Evolutionary conservation across 1,140 invertebrate species (phyloP).

Genomic region (Geopemphigus sp.): DNA sequence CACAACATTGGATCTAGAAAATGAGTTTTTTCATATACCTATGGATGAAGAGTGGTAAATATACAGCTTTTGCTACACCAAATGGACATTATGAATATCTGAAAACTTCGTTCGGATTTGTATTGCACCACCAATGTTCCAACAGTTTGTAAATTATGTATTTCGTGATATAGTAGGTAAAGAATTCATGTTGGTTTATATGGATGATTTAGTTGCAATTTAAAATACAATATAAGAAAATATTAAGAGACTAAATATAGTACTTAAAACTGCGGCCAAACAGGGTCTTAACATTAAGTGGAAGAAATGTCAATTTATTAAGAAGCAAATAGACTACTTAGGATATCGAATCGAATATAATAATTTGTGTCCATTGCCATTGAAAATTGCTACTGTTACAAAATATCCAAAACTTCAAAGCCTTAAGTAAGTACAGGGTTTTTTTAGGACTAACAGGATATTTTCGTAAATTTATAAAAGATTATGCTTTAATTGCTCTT

Average conservation of each 20-base stretch:
- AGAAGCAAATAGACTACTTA: too few relatives aligned
- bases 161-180: too few relatives aligned
- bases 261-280: slow-evolving; percentile 16
- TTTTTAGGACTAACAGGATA: slow-evolving; percentile 54
- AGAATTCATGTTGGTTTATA: not conserved
- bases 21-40: too few relatives aligned
- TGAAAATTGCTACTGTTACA: slow-evolving; percentile 51
- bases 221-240: slow-evolving; percentile 10
- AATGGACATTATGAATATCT: slow-evolving; percentile 56
- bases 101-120: slow-evolving; percentile 57
- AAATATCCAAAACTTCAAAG: slow-evolving; percentile 51
- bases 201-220: too few relatives aligned
- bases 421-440: slow-evolving; percentile 53
- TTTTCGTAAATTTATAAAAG: slow-evolving; percentile 52
- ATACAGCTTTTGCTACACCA: slow-evolving; percentile 57
- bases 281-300: too few relatives aligned
- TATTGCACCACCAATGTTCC: too few relatives aligned
- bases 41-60: slow-evolving; percentile 54
- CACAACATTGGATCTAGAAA: too few relatives aligned
- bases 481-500: too few relatives aligned
- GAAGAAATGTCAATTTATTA: too few relatives aligned
- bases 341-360: too few relatives aligned
- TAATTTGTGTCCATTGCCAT: slow-evolving; percentile 50
- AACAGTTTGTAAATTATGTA: too few relatives aligned
- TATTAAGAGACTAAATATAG: slow-evolving; percentile 8